Conservation (phyloP, 2,888 invertebrate species). For the Anodontia alba region DNA sequence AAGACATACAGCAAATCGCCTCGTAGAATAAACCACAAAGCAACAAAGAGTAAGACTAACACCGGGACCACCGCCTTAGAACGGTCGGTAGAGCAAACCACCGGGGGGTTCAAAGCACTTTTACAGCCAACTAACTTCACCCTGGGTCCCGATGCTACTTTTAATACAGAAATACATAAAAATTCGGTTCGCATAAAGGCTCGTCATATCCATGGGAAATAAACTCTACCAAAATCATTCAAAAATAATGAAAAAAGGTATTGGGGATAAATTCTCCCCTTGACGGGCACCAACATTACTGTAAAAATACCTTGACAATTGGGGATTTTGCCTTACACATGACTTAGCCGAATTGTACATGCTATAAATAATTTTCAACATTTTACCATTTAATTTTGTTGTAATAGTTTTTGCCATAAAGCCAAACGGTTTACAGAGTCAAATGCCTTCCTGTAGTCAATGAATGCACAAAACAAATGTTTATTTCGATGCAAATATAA, state of each 20-base stretch:
- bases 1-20: too few relatives aligned
- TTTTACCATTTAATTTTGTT: not conserved
- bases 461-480: not conserved
- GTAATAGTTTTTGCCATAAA: slow-evolving; percentile 3
- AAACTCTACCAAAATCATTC: not conserved
- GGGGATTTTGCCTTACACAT: not conserved
- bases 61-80: too few relatives aligned
- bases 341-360: not conserved
- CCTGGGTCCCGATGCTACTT: too few relatives aligned
- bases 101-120: too few relatives aligned
- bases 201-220: not conserved
- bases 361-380: not conserved
- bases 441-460: slow-evolving; percentile 8
- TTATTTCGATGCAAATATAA: not conserved
- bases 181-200: too few relatives aligned
- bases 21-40: too few relatives aligned
- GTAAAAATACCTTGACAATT: not conserved
- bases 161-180: too few relatives aligned
- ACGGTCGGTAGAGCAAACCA: too few relatives aligned
- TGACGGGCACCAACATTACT: not conserved
- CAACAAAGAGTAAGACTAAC: too few relatives aligned
- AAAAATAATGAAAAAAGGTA: not conserved
- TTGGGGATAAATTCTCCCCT: not conserved
- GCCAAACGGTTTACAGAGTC: not conserved
- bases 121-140: too few relatives aligned